Evolutionary conservation across 1,140 invertebrate genomes (phyloP).

Genomic region (Coptotermes formosanus): DNA sequence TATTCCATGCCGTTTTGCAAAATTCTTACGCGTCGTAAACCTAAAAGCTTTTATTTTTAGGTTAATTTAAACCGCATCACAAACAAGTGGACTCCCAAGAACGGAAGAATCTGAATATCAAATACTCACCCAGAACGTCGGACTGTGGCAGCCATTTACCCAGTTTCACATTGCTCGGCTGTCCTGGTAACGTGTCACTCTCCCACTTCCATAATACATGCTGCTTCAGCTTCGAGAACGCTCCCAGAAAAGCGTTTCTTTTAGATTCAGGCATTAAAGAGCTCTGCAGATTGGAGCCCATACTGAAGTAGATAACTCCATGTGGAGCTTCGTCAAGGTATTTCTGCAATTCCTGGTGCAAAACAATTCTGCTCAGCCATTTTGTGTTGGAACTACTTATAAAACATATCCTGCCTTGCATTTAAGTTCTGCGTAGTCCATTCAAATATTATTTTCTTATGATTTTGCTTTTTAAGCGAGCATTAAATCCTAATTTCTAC

Average conservation of each 20-base stretch:
- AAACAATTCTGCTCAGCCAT: not conserved
- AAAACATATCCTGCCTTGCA: too few species aligned
- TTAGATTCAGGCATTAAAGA: not conserved
- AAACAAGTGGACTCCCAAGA: too few species aligned
- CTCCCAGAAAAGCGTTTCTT: not conserved
- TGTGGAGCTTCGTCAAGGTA: not conserved
- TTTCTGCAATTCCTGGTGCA: not conserved
- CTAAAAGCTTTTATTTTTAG: too few species aligned
- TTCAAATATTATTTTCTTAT: too few species aligned
- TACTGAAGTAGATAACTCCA: not conserved
- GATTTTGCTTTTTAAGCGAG: too few species aligned
- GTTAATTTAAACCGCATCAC: too few species aligned
- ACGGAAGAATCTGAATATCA: not conserved
- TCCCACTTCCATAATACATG: not conserved
- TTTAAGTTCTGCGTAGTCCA: too few species aligned
- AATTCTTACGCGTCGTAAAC: too few species aligned
- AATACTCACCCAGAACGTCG: not conserved
- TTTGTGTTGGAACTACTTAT: too few species aligned
- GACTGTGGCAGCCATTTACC: not conserved
- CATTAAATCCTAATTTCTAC: too few species aligned
- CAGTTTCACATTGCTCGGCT: not conserved
- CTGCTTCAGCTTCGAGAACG: not conserved
- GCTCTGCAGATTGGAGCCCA: not conserved
- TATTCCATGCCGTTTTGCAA: too few species aligned
- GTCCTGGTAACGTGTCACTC: not conserved